These are phyloP conservation scores for Eidolon dupreanum DNA, from an alignment of 2,797 vertebrate species.

Conservation along the genomic window DNA sequence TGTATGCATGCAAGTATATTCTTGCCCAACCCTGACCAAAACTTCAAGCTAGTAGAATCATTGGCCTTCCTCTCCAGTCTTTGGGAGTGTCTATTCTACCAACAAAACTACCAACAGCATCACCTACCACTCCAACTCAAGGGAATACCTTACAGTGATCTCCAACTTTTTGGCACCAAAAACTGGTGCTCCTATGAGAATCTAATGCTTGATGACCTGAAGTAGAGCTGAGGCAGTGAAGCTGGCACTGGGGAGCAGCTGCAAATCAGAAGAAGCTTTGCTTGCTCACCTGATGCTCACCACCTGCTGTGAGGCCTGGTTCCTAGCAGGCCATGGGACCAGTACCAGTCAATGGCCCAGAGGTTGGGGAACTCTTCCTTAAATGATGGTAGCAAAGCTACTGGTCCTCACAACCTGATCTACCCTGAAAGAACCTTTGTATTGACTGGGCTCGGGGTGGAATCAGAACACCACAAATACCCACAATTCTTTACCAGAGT, in stretches of 20 bases:
- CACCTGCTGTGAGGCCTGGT: too few species aligned
- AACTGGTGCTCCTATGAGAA: too few species aligned
- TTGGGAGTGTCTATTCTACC: background rate
- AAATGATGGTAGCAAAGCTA: fast-evolving
- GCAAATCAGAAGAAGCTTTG: too few species aligned
- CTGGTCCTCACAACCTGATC: background rate
- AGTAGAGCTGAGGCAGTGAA: too few species aligned
- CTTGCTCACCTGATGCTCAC: too few species aligned
- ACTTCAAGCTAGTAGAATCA: background rate
- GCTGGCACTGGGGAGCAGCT: too few species aligned
- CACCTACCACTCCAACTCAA: background rate
- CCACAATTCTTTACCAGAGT: background rate
- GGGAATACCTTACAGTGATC: background rate
- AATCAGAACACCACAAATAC: background rate
- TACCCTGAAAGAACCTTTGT: background rate
- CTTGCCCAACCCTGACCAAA: background rate
- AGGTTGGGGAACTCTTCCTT: background rate
- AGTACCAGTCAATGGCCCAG: too few species aligned
- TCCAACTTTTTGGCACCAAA: too few species aligned
- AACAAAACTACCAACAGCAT: fast-evolving
- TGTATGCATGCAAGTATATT: background rate
- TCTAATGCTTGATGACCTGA: too few species aligned
- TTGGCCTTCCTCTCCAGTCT: background rate
- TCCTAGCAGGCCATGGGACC: too few species aligned
- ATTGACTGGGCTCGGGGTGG: background rate